Evolutionary conservation across 2,113 vertebrate genomes (phyloP).

Genomic region (Bubo scandiacus): DNA sequence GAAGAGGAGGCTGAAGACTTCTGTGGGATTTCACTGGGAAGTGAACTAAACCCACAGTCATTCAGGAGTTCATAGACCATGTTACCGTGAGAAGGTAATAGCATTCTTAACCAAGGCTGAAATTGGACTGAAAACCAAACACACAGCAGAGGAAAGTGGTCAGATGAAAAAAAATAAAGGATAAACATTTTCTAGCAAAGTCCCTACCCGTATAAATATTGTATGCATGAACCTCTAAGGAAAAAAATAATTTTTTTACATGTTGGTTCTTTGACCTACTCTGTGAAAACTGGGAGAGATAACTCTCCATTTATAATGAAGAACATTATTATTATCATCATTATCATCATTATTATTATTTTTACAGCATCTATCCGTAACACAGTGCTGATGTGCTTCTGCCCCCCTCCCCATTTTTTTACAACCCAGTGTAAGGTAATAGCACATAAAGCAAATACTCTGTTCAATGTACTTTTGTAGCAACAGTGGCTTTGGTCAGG

Average conservation of each 20-base stretch:
- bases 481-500: background rate
- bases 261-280: background rate
- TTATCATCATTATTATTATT: background rate
- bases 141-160: background rate
- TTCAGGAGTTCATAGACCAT: background rate
- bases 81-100: background rate
- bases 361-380: background rate
- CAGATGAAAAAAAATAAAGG: background rate
- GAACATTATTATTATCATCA: background rate
- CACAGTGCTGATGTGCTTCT: background rate
- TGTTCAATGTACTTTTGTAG: background rate
- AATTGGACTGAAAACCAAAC: background rate
- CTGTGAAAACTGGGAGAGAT: background rate
- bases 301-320: background rate
- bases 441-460: background rate
- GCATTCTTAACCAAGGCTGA: background rate
- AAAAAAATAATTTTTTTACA: background rate
- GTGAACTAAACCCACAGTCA: background rate
- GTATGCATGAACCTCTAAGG: background rate
- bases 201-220: background rate
- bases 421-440: background rate
- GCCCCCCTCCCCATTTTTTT: background rate
- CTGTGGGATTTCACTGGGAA: background rate
- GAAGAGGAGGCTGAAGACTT: background rate
- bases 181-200: background rate